These are phyloP conservation scores for Gisinianus flammeolus DNA, from an alignment of 2,888 invertebrate species.

Conservation along the genomic window DNA sequence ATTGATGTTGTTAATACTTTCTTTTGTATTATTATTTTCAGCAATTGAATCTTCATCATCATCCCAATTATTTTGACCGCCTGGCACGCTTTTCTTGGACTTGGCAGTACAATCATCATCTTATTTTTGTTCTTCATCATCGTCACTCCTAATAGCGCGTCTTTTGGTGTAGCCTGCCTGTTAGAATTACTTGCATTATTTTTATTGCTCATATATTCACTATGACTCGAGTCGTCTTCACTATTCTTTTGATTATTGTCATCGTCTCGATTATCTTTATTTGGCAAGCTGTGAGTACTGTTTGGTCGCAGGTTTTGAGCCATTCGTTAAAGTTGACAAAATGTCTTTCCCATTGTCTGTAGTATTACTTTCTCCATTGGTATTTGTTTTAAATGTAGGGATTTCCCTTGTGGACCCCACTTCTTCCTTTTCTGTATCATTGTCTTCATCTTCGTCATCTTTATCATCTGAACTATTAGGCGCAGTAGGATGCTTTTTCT, in stretches of 20 bases:
- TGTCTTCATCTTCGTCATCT: not conserved
- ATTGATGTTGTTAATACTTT: not conserved
- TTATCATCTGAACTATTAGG: constrained; percentile 11
- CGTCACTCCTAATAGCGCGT: not conserved
- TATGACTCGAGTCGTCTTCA: not conserved
- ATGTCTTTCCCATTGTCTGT: not conserved
- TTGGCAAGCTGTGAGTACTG: too few species aligned
- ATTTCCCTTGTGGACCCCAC: not conserved
- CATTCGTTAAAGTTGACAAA: not conserved
- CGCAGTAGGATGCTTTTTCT: constrained; percentile 14
- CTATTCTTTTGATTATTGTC: not conserved
- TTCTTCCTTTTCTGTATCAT: not conserved
- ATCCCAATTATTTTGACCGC: not conserved
- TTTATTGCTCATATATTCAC: too few species aligned
- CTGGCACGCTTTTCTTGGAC: not conserved
- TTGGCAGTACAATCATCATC: not conserved
- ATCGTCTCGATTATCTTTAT: not conserved
- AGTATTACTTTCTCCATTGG: too few species aligned
- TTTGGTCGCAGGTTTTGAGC: not conserved
- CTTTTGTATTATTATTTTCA: not conserved
- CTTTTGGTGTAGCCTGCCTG: not conserved
- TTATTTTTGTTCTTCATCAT: not conserved
- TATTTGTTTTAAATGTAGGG: too few species aligned
- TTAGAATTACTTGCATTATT: not conserved
- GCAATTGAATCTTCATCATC: not conserved